Base-by-base conservation (phyloP, 2,888 invertebrate species). In the Tupiocoris notatus region DNA sequence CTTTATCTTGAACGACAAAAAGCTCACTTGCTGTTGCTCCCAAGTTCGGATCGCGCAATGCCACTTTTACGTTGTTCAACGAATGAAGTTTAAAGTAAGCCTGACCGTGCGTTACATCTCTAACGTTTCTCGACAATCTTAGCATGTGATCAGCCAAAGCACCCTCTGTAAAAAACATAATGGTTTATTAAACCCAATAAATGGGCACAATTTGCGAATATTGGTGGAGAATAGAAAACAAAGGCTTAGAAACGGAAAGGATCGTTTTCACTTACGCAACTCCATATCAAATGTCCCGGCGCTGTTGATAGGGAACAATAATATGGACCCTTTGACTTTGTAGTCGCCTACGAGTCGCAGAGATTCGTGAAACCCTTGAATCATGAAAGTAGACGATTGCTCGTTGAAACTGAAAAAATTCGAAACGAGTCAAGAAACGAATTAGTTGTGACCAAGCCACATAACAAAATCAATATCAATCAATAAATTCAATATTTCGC, bases 211-310 rank as follows among this genome's bases (percentile, higher is more conserved):
- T n/a, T 39, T 39, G 39, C 39, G 39, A 39, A 39, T 39, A n/a
- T n/a, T n/a, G n/a, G n/a, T n/a, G n/a, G n/a, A n/a, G n/a, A n/a
- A n/a, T n/a, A n/a, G n/a, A n/a, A n/a, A n/a, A n/a, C n/a, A 39
- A 39, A 3, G 39, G 39, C 39, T 3, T 39, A 7, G 3, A 12
- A 39, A 23, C 16, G 25, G 23, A 23, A 23, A 9, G n/a, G n/a
- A n/a, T 12, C 2, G 9, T 25, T 7, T 57, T 1, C 9, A 39
- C 76, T 67, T 18, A 76, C 76, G 20, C 12, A 76, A 24, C 56
- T 73, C 73, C 58, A 77, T 63, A 21, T 73, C 66, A 58, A 77
- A 77, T 6, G 71, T 77, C 16, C 77, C 77, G n/a, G 63, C 62
- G 17, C 77, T 73, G 39, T 77, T 77, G 39, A 77, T 21, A 9